Percentiles rank a stretch among this genome's conserved stretches.
phyloP scores from a whole-genome alignment of 1,140 invertebrate genomes.

The Sinella curviseta region DNA sequence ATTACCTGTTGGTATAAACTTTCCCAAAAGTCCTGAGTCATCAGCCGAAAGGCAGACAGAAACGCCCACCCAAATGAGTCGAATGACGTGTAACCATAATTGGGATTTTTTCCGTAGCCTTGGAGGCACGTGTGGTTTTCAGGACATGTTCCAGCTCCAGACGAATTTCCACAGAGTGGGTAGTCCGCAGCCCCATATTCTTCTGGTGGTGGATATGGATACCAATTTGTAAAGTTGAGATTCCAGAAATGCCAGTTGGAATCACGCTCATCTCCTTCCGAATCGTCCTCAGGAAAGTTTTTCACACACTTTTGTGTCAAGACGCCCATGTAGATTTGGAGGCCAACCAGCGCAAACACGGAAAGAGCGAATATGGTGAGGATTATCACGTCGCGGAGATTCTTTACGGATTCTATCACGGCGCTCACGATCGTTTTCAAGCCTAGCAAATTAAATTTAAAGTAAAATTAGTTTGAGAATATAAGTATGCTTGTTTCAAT shows the following conservation, averaged over 20 bases:
- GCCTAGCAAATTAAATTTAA: slow-evolving; percentile 67
- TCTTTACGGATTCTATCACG: too few species aligned
- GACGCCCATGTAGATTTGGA: slow-evolving; percentile 99
- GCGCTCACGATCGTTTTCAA: too few species aligned
- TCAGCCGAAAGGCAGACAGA: slow-evolving; percentile 57
- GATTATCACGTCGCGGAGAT: slow-evolving; percentile 98
- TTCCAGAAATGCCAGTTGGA: too few species aligned
- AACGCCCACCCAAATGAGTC: too few species aligned
- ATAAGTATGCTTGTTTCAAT: too few species aligned
- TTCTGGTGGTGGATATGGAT: slow-evolving; percentile 50
- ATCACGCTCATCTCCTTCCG: slow-evolving; percentile 62
- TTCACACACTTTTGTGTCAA: too few species aligned
- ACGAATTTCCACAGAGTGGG: slow-evolving; percentile 83
- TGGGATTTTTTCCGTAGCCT: too few species aligned
- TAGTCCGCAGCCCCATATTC: slow-evolving; percentile 63
- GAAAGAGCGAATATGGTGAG: slow-evolving; percentile 96
- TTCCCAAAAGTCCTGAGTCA: too few species aligned
- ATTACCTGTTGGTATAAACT: slow-evolving; percentile 1
- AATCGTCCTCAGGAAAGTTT: slow-evolving; percentile 78
- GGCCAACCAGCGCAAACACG: slow-evolving; percentile 89
- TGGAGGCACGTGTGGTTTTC: slow-evolving; percentile 56
- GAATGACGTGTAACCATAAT: too few species aligned
- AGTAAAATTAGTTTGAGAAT: too few species aligned
- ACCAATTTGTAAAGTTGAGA: not conserved
- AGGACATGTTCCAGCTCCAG: slow-evolving; percentile 68